Evolutionary conservation across 2,888 invertebrate species (phyloP).

Genomic region (Ceraclea dissimilis): DNA sequence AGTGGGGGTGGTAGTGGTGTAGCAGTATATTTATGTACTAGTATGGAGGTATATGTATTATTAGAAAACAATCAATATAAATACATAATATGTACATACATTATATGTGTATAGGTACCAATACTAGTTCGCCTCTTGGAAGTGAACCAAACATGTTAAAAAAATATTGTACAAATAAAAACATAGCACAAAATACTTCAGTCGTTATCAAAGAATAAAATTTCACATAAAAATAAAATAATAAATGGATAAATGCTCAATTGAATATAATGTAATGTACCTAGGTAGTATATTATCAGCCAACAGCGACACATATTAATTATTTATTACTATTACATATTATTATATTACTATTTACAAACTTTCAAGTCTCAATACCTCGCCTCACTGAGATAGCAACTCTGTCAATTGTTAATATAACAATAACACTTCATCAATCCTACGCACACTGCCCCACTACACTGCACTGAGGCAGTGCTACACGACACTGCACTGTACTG

Average conservation of each 20-base stretch:
- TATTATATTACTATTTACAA: constrained; percentile 17
- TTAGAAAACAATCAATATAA: no score
- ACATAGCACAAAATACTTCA: constrained; percentile 16
- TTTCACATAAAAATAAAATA: constrained; percentile 15
- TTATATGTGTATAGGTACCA: no score
- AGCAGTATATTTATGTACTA: no score
- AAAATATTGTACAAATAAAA: constrained; percentile 14
- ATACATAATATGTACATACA: no score
- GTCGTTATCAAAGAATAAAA: constrained; percentile 19
- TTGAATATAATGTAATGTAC: no score
- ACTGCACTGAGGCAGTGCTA: not conserved
- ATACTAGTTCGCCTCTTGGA: no score
- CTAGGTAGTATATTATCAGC: no score
- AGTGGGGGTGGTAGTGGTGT: no score
- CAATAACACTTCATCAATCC: constrained; percentile 14
- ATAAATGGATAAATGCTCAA: constrained; percentile 2
- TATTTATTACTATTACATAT: not conserved
- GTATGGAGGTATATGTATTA: no score
- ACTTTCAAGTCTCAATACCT: constrained; percentile 2
- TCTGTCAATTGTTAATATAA: constrained; percentile 25
- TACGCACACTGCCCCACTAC: not conserved
- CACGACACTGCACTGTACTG: not conserved
- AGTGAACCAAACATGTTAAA: no score
- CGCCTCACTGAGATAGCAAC: not conserved
- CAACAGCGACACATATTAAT: no score